A percentile compares a stretch with the other conserved stretches of the same genome.
These are phyloP conservation scores for Corythornis leucogaster DNA, from an alignment of 2,797 vertebrate species.

Conservation along the genomic window DNA sequence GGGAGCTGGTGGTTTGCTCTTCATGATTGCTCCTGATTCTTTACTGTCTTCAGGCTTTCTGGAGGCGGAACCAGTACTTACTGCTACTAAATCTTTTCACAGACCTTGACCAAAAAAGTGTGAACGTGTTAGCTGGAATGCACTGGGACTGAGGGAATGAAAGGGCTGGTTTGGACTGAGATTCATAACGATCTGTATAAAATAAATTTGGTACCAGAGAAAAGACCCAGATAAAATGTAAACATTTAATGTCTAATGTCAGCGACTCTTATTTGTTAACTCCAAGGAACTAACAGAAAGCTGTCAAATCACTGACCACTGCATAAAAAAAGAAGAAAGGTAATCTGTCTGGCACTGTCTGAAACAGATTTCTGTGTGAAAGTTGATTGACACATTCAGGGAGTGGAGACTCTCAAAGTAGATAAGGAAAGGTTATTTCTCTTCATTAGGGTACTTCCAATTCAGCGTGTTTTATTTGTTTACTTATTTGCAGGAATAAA, in stretches of 20 bases:
- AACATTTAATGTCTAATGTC: neutral
- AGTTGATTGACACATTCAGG: neutral
- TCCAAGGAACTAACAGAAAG: neutral
- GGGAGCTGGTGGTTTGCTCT: fast-evolving
- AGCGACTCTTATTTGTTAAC: neutral
- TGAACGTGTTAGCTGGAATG: neutral
- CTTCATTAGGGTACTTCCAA: neutral
- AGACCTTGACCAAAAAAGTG: neutral
- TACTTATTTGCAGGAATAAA: neutral
- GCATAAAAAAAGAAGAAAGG: neutral
- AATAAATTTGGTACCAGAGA: neutral
- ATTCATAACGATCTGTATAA: neutral
- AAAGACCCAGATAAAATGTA: neutral
- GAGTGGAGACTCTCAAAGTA: neutral
- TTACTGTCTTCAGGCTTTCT: neutral
- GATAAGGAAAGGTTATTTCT: neutral
- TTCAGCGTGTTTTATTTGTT: neutral
- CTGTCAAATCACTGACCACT: neutral
- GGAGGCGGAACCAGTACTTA: neutral
- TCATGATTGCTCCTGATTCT: neutral
- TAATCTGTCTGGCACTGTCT: neutral
- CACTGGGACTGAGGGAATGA: neutral
- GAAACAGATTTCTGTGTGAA: neutral
- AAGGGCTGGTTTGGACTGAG: neutral
- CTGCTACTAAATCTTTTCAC: neutral